A percentile compares a stretch with the other conserved stretches of the same genome.
These are phyloP conservation scores for Penaeus japonicus DNA, from an alignment of 1,140 invertebrate genomes.

Conservation along the genomic window DNA sequence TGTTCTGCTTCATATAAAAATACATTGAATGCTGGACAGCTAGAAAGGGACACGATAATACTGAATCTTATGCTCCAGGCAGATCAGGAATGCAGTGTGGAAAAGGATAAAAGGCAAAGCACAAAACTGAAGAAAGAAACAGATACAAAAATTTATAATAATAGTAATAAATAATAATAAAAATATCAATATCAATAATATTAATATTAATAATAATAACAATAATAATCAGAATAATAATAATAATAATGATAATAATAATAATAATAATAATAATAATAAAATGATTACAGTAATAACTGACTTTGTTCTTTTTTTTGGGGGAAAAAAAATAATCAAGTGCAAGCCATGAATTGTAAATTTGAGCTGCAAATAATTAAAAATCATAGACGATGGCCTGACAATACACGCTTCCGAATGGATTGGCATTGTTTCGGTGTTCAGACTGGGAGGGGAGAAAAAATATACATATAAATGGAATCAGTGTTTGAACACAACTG, in stretches of 20 bases:
- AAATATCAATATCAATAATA: constrained; percentile 14
- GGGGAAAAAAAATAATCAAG: background rate
- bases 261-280: background rate
- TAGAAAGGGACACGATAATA: constrained; percentile 37
- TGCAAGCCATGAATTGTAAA: constrained; percentile 24
- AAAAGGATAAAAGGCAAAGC: background rate
- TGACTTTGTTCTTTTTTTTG: constrained; percentile 30
- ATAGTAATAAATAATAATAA: background rate
- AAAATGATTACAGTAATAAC: constrained; percentile 34
- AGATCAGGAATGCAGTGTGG: constrained; percentile 52
- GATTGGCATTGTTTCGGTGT: constrained; percentile 25
- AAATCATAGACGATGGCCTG: constrained; percentile 9
- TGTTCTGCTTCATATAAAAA: constrained; percentile 50
- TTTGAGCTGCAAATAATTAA: constrained; percentile 47
- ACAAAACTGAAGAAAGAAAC: background rate
- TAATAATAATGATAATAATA: constrained; percentile 30
- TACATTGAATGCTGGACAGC: constrained; percentile 48
- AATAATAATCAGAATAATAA: constrained; percentile 3
- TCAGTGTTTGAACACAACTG: no score
- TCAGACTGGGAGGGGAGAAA: background rate
- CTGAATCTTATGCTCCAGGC: constrained; percentile 54
- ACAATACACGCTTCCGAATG: constrained; percentile 34
- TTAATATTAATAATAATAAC: constrained; percentile 27
- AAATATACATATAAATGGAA: background rate
- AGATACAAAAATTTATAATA: background rate